Evolutionary conservation across 2,113 vertebrate genomes (phyloP).

Genomic region (Upupa epops): DNA sequence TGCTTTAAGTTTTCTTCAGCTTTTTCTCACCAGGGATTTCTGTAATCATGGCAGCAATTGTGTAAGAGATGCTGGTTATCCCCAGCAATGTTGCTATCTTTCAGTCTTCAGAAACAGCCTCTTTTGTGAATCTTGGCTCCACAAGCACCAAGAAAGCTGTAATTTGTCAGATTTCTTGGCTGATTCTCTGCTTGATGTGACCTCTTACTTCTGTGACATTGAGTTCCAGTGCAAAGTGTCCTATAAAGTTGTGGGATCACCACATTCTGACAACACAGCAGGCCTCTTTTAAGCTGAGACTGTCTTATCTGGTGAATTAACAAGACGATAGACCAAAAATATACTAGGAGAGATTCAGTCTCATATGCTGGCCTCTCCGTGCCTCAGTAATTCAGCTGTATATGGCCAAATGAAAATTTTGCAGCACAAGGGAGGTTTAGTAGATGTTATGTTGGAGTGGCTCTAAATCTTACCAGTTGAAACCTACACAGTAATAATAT

Average conservation of each 20-base stretch:
- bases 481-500: neutral
- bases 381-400: neutral
- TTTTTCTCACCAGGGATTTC: neutral
- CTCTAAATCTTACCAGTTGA: neutral
- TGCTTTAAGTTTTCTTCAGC: neutral
- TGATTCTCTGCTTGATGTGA: conserved; percentile 51
- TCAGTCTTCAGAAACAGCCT: conserved; percentile 10
- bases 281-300: neutral
- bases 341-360: conserved; percentile 23
- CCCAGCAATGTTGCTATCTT: conserved; percentile 6
- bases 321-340: conserved; percentile 37
- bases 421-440: neutral
- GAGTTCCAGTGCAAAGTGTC: conserved; percentile 43
- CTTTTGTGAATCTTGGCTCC: conserved; percentile 27
- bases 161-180: conserved; percentile 69
- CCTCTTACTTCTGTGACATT: conserved; percentile 61
- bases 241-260: conserved; percentile 33
- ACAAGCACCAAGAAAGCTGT: conserved; percentile 51
- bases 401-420: conserved; percentile 30
- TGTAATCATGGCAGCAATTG: conserved; percentile 17
- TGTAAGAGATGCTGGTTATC: conserved; percentile 32
- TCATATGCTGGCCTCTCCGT: neutral
- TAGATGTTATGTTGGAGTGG: neutral
- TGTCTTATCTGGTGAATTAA: conserved; percentile 56
- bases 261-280: neutral